Evolutionary conservation across 1,140 invertebrate genomes (phyloP).

Genomic region (Brachionus rubens): DNA sequence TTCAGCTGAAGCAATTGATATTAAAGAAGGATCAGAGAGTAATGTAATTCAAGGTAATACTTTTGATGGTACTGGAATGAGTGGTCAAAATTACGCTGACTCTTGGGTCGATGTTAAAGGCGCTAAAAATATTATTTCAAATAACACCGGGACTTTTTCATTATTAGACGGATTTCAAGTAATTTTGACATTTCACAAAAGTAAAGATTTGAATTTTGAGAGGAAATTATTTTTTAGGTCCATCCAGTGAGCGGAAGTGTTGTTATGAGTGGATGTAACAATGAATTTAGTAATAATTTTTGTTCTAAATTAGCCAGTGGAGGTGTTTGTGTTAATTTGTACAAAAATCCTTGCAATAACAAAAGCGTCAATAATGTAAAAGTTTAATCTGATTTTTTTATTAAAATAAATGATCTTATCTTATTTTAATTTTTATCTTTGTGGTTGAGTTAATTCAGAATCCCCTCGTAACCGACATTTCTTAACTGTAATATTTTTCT

Average conservation of each 20-base stretch:
- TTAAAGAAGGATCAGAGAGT: constrained; percentile 26
- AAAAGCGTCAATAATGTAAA: neutral
- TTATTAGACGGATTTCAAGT: constrained; percentile 30
- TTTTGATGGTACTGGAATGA: constrained; percentile 33
- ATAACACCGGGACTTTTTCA: neutral
- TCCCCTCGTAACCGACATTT: no score
- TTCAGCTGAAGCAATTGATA: constrained; percentile 28
- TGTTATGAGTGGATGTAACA: neutral
- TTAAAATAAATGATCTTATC: no score
- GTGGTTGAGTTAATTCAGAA: no score
- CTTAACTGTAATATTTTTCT: no score
- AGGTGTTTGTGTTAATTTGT: constrained; percentile 27
- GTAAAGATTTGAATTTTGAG: neutral
- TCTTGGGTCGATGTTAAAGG: constrained; percentile 34
- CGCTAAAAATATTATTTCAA: constrained; percentile 7
- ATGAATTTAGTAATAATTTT: constrained; percentile 5
- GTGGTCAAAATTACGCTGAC: constrained; percentile 28
- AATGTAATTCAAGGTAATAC: constrained; percentile 3
- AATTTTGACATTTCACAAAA: no score
- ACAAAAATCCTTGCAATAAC: neutral
- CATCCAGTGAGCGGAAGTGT: constrained; percentile 5
- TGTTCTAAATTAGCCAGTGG: neutral
- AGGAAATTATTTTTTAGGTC: neutral
- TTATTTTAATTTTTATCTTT: no score
- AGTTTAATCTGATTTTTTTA: neutral